phyloP scores from a whole-genome alignment of 2,888 invertebrate genomes.

The Chloroclysta siterata region DNA sequence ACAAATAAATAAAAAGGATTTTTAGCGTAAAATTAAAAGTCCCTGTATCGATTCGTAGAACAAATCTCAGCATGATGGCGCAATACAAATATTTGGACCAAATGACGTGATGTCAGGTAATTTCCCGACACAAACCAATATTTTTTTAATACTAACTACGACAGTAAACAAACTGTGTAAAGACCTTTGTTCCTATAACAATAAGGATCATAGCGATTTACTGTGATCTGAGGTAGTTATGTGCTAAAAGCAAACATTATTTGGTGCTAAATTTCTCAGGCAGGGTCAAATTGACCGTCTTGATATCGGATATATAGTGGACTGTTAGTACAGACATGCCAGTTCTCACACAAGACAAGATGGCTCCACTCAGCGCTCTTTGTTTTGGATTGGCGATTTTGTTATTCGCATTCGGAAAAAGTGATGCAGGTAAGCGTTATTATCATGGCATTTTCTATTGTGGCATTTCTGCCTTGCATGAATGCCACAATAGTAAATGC shows the following conservation, averaged over 20 bases:
- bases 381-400: neutral
- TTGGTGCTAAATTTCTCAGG: slow-evolving; percentile 2
- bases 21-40: neutral
- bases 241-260: slow-evolving; percentile 2
- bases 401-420: neutral
- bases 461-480: too few species aligned
- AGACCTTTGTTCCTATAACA: neutral
- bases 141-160: neutral
- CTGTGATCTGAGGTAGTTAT: slow-evolving; percentile 1
- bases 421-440: neutral
- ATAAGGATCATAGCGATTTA: neutral
- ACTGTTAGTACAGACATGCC: neutral
- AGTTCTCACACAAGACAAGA: neutral
- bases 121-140: neutral
- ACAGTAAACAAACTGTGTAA: neutral
- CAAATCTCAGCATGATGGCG: neutral
- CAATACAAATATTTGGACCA: neutral
- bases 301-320: neutral
- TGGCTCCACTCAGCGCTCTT: neutral
- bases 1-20: neutral
- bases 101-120: neutral
- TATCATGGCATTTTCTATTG: too few species aligned
- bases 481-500: too few species aligned
- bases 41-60: neutral
- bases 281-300: neutral